Conservation (phyloP, 2,888 invertebrate species). For the Tiphia femorata region DNA sequence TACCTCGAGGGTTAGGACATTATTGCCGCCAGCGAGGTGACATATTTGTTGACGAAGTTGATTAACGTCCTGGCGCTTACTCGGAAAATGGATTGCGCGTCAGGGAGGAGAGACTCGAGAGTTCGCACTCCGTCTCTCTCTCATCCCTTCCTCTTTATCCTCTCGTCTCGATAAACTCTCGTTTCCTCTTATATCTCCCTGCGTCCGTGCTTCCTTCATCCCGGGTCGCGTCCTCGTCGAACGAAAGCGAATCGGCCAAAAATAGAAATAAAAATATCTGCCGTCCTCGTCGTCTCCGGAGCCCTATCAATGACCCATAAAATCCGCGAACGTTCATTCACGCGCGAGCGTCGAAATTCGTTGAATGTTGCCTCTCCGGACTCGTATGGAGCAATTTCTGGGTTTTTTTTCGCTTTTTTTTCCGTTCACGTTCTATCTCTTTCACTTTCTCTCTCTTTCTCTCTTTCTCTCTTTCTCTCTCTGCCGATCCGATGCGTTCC, state of each 20-base stretch:
- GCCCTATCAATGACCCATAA: too few relatives aligned
- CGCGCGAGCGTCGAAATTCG: too few relatives aligned
- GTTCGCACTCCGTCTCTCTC: background rate
- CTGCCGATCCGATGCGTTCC: too few relatives aligned
- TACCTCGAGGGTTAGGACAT: slow-evolving; percentile 38
- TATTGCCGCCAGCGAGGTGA: slow-evolving; percentile 36
- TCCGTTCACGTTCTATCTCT: background rate
- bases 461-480: background rate
- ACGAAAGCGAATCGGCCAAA: too few relatives aligned
- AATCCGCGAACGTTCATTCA: too few relatives aligned
- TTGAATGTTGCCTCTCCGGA: slow-evolving; percentile 11
- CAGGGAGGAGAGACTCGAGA: background rate
- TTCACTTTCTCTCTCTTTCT: background rate
- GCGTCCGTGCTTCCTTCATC: too few relatives aligned
- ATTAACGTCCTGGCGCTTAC: slow-evolving; percentile 36
- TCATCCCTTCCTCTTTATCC: too few relatives aligned
- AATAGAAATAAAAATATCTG: too few relatives aligned
- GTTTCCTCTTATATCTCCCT: too few relatives aligned
- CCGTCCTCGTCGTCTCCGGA: too few relatives aligned
- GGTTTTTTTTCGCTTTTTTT: background rate
- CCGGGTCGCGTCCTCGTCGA: too few relatives aligned
- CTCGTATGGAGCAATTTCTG: background rate
- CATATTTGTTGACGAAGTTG: slow-evolving; percentile 42
- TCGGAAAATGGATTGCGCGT: slow-evolving; percentile 30
- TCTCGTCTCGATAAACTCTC: too few relatives aligned